Evolutionary conservation across 2,113 vertebrate genomes (phyloP).

Genomic region (Catharus fuscescens): DNA sequence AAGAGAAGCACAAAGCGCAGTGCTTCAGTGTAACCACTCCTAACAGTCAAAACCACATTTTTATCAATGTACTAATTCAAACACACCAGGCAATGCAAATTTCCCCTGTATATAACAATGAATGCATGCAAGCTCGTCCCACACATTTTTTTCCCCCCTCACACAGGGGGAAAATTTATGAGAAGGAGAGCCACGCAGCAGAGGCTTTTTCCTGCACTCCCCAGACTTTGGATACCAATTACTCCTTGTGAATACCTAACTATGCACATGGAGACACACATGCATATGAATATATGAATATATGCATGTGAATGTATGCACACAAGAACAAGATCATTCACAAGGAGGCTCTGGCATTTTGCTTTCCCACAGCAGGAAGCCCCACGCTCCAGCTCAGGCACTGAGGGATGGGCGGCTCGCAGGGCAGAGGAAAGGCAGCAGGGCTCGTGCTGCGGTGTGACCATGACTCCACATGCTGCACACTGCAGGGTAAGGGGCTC

Average conservation of each 20-base stretch:
- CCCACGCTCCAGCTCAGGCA: rapidly evolving
- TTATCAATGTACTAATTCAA: background rate
- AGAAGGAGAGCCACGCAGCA: background rate
- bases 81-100: background rate
- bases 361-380: background rate
- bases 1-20: background rate
- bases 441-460: background rate
- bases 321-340: background rate
- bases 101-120: background rate
- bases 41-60: constrained; percentile 25
- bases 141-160: background rate
- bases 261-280: background rate
- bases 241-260: background rate
- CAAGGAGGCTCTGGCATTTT: background rate
- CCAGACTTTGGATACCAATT: background rate
- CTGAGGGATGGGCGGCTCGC: rapidly evolving
- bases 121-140: background rate
- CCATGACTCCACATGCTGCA: background rate
- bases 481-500: rapidly evolving
- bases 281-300: background rate
- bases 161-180: background rate
- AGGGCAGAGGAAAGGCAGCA: background rate
- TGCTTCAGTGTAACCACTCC: background rate
- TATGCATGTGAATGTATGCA: background rate
- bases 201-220: background rate